Evolutionary conservation across 92 coral and sea anemone species (phyloP).

Genomic region (Parazoanthus swiftii): DNA sequence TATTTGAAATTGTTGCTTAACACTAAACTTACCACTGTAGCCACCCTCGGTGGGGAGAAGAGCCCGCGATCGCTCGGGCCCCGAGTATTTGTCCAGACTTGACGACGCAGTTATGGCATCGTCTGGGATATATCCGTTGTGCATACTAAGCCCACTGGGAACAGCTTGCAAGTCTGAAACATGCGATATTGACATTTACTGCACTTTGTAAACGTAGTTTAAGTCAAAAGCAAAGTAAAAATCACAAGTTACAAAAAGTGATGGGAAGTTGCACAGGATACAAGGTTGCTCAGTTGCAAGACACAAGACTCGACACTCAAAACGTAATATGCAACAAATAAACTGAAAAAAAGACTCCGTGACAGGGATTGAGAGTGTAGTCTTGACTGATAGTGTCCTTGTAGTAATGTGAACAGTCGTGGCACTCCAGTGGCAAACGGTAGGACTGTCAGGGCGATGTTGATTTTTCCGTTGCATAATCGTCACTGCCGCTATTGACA

Average conservation of each 20-base stretch:
- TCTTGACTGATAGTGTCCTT: too few relatives aligned
- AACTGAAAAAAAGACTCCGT: too few relatives aligned
- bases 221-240: background rate
- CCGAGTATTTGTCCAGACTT: conserved; percentile 3
- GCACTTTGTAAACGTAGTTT: background rate
- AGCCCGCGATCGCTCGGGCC: conserved; percentile 40
- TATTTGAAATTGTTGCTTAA: too few relatives aligned
- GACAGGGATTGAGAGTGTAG: too few relatives aligned
- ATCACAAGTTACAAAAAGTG: background rate
- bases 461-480: too few relatives aligned
- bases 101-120: conserved; percentile 32
- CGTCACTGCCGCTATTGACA: too few relatives aligned
- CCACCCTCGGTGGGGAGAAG: conserved; percentile 23
- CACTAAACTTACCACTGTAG: conserved; percentile 9
- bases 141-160: conserved; percentile 12
- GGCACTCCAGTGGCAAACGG: too few relatives aligned
- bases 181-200: background rate
- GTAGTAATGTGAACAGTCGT: too few relatives aligned
- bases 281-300: background rate
- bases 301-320: background rate
- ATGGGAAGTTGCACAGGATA: background rate
- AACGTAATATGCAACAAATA: background rate
- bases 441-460: too few relatives aligned
- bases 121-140: conserved; percentile 10
- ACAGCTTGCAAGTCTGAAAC: background rate